Percentiles rank a stretch among this genome's conserved stretches.
These are phyloP conservation scores for Conchocele bisecta DNA, from an alignment of 2,888 invertebrate species.

Conservation along the genomic window DNA sequence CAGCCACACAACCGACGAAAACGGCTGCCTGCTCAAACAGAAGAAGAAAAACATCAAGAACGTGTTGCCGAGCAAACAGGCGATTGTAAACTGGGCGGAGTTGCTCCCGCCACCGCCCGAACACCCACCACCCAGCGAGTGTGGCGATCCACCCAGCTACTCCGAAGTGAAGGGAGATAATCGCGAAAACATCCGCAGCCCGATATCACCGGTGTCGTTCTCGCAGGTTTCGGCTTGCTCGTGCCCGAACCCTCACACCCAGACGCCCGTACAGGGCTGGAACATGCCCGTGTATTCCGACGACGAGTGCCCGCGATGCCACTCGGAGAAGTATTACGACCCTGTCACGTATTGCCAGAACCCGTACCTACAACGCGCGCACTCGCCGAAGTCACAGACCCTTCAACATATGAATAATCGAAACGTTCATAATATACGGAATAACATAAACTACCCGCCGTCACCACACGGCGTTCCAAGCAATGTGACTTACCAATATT, in stretches of 20 bases:
- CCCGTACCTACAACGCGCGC: constrained; percentile 63
- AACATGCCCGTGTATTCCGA: constrained; percentile 75
- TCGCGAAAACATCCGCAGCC: constrained; percentile 52
- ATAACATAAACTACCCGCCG: constrained; percentile 14
- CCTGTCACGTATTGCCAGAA: constrained; percentile 67
- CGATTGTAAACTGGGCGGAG: constrained; percentile 80
- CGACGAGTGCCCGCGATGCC: constrained; percentile 68
- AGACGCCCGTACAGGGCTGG: constrained; percentile 61
- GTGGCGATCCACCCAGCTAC: constrained; percentile 66
- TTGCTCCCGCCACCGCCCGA: constrained; percentile 83
- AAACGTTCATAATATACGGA: constrained; percentile 33
- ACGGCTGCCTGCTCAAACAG: constrained; percentile 73
- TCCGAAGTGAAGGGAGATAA: constrained; percentile 54
- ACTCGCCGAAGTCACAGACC: constrained; percentile 53
- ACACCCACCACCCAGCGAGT: constrained; percentile 82
- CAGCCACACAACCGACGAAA: constrained; percentile 77
- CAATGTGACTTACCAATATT: constrained; percentile 49
- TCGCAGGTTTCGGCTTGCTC: constrained; percentile 77
- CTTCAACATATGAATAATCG: constrained; percentile 41
- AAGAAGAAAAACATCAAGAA: constrained; percentile 58
- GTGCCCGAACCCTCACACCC: constrained; percentile 75
- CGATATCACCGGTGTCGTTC: constrained; percentile 73
- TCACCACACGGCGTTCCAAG: constrained; percentile 54
- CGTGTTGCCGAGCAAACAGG: constrained; percentile 70
- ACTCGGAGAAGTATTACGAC: constrained; percentile 66